phyloP scores from a whole-genome alignment of 2,113 vertebrate genomes.

The Nannospalax galili region DNA sequence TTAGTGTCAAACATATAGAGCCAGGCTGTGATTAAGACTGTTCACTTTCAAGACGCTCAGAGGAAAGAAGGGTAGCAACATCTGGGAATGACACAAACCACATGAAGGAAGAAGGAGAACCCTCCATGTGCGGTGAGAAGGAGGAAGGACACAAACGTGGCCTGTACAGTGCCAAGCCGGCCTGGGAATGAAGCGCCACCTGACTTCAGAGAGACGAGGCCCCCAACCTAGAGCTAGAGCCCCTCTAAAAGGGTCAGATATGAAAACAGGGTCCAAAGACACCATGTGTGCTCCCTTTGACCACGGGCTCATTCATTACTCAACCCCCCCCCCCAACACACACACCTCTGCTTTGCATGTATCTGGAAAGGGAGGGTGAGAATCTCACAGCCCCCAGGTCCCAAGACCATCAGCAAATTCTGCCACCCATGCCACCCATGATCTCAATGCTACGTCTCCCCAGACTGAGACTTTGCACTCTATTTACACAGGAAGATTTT shows the following conservation, averaged over 20 bases:
- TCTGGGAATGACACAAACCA: background rate
- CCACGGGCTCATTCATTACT: background rate
- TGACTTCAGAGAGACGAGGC: background rate
- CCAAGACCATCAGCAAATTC: background rate
- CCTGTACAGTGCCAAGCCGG: background rate
- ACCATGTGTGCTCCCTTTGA: background rate
- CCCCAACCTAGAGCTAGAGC: background rate
- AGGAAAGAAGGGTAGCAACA: background rate
- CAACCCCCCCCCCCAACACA: no score
- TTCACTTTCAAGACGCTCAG: background rate
- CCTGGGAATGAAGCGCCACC: background rate
- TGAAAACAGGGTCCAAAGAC: conserved; percentile 7
- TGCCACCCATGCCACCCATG: accelerated
- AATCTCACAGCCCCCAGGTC: background rate
- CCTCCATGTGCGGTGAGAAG: accelerated
- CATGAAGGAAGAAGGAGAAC: background rate
- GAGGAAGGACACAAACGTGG: accelerated
- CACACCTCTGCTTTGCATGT: background rate
- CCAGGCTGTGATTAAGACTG: background rate
- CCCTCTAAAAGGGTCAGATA: conserved; percentile 11
- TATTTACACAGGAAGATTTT: background rate
- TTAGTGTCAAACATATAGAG: background rate
- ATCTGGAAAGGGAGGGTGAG: background rate
- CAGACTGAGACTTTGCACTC: background rate
- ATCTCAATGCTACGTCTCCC: background rate